These are phyloP conservation scores for Passer domesticus DNA, from an alignment of 2,113 vertebrate genomes.

Conservation along the genomic window DNA sequence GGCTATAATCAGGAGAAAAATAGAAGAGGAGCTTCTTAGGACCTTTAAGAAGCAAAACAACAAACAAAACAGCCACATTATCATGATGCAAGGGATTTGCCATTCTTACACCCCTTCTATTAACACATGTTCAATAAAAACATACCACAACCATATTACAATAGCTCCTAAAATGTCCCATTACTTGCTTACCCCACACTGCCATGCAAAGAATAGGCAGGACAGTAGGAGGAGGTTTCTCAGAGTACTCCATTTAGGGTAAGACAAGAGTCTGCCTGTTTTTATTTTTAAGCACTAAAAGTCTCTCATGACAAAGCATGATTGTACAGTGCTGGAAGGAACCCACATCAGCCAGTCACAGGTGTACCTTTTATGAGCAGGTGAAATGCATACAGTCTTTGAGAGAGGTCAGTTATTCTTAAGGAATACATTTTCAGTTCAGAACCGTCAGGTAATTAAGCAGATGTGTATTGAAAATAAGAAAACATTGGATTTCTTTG, in stretches of 20 bases:
- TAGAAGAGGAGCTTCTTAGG: neutral
- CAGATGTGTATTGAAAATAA: neutral
- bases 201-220: neutral
- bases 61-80: neutral
- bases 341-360: neutral
- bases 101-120: neutral
- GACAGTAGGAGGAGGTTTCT: neutral
- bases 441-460: neutral
- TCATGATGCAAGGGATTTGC: neutral
- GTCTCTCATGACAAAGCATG: neutral
- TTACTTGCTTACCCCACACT: neutral
- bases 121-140: neutral
- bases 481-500: neutral
- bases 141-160: neutral
- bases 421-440: neutral
- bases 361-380: neutral
- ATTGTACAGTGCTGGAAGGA: neutral
- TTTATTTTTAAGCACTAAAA: slow-evolving; percentile 5
- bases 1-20: neutral
- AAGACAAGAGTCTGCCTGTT: neutral
- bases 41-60: neutral
- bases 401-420: neutral
- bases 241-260: neutral
- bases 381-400: neutral
- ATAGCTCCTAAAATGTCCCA: neutral